Base-by-base conservation (phyloP, 2,797 vertebrate genomes). In the Brotula barbata region DNA sequence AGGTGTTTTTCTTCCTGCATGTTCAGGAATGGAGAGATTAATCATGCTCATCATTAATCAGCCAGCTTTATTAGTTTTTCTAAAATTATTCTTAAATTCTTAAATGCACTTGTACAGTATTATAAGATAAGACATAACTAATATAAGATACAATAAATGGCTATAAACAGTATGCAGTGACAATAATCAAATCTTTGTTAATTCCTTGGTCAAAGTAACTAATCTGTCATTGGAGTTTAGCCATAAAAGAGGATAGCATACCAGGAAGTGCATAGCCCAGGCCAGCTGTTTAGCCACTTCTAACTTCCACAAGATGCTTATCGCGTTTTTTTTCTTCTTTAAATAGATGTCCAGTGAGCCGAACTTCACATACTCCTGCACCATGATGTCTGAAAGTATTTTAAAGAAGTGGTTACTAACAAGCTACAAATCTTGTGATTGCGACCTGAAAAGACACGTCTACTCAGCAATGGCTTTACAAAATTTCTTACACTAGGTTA, bases 251-350 rank as follows among this genome's bases (percentile, higher is more conserved):
- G 34, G 7, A 31, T 43, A 40, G 62, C 92, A 77, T 92, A 99
- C 97, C 89, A 99, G 91, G 86, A 96, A 98, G 87, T 96, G 94
- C 94, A 98, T 95, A 57, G 94, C 96, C 94, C 95, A 94, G 50
- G 96, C 95, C 84, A 99, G 81, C 81, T 99, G 97, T 77, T 98
- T 98, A 6, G 95, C 95, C 85, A 96, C 96, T 88, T 98, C 96
- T 76, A 98, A 91, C 83, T 98, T 98, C 97, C 96, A 98, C 82
- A 95, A 89, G 77, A 96, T 96, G 86, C 95, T 98, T 69, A 97
- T 92, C 0, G 77, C 75, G 79, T 87, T 95, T 83, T 93, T 96
- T 77, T 96, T 96, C 83, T 95, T 96, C 85, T 94, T 97, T 88
- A 99, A 83, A 58, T 98, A 98, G 0, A 91, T 98, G 83, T 99